Evolutionary conservation across 2,888 invertebrate genomes (phyloP), one percentile per base, ranked within the genome.

Genomic region (Tipula lateralis): DNA sequence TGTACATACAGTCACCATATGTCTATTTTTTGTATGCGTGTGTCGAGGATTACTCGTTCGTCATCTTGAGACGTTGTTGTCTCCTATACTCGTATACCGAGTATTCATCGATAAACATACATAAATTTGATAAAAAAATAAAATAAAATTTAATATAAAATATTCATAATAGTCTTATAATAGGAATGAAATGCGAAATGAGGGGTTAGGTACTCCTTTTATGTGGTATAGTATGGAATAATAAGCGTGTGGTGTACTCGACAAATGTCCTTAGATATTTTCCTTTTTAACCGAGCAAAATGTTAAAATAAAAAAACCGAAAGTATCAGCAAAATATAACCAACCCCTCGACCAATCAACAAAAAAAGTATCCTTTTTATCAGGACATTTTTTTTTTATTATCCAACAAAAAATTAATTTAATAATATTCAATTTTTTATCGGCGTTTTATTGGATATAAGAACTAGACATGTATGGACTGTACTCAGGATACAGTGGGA

Each of bases 301-400:
- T n/a, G 5, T 16, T n/a, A 5, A 44, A 24, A 24, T 19, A 24
- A 24, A 66, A 66, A 66, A 66, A 44, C 3, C n/a, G 44, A 44
- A 66, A 66, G 66, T 66, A 66, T 66, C 66, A 66, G 66, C 66
- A 66, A 66, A 66, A 66, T 66, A 66, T 19, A n/a, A n/a, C n/a
- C 2, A 66, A 5, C 24, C 19, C 24, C 66, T 66, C 2, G 2
- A 12, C 9, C 24, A 66, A 24, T n/a, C n/a, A 16, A 44, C 16
- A n/a, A 50, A 50, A 50, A 50, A 50, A 50, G 16, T 50, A 50
- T 16, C n/a, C 16, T 5, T 16, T 50, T 50, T 50, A 50, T 16
- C 44, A 6, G 24, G 24, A 66, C 9, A 44, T 44, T 44, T 44
- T 66, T 66, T 66, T 66, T 66, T 66, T 66, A 12, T 66, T 24